Evolutionary conservation across 30 jellyfish, hydroid and myxozoan genomes (phyloP), one percentile per base, ranked within the genome.

Genomic region (Euphysa ruthae): DNA sequence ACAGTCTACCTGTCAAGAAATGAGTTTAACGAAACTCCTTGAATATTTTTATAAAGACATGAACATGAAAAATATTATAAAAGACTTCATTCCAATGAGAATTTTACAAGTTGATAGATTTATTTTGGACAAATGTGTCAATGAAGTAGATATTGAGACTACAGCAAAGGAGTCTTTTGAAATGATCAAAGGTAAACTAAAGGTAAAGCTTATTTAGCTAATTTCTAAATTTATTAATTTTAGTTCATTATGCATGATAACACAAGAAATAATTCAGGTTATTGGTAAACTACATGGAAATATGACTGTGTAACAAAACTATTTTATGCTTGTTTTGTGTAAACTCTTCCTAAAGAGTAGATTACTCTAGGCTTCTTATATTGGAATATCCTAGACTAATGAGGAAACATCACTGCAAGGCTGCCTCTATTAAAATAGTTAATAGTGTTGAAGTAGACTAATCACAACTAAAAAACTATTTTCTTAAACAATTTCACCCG

Each of bases 121-220:
- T 58, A 24, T 2, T 2, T 23, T 82, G 49, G 77, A 82, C 49
- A 25, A 8, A 29, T 82, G 94, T 55, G 49, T 38, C 6, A 85
- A 85, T 15, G 94, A 82, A 27, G 46, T 82, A 24, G 73, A 77
- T 1, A 70, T 82, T 51, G 63, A 76, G 21, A 82, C 92, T 18
- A 56, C 55, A 29, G 89, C 93, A 4, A 70, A 70, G 29, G 95
- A 84, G 52, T 70, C 82, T 35, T 84, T 84, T 71, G 91, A 84
- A 1, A 56, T 84, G 26, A 65, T 84, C 15, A 75, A 77, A n/a
- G 78, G 71, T 21, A 70, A 64, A 35, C 32, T 84, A 57, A 61
- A 70, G 63, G 68, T 84, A 3, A 28, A n/a, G n/a, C n/a, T n/a
- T n/a, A n/a, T n/a, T n/a, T n/a, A n/a, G n/a, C n/a, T n/a, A n/a